Base-by-base conservation (phyloP, 1,140 invertebrate genomes). In the Ctenoplectra terminalis region DNA sequence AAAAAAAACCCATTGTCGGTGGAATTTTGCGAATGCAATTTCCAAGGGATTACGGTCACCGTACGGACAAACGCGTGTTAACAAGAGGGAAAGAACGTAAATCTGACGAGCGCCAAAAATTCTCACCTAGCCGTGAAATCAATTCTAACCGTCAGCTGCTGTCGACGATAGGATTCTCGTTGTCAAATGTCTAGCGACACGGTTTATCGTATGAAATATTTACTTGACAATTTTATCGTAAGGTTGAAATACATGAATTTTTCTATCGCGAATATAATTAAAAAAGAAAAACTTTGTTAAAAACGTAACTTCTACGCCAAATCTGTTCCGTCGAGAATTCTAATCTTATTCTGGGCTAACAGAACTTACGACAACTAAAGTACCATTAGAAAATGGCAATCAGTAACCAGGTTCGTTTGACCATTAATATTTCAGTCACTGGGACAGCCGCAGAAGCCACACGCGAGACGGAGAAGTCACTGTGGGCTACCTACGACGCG, bases 351-450 rank as follows among this genome's bases (percentile, higher is more conserved):
- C n/a, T n/a, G n/a, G n/a, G n/a, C n/a, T n/a, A n/a, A n/a, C n/a
- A n/a, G n/a, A n/a, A n/a, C n/a, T n/a, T n/a, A n/a, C n/a, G n/a
- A n/a, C n/a, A n/a, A n/a, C n/a, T n/a, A n/a, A n/a, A n/a, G n/a
- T 46, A 20, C 1, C 15, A 29, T 31, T 52, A 6, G 9, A 23
- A n/a, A 70, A 50, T 8, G 9, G n/a, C n/a, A 48, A 23, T 3
- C 20, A 23, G 20, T 64, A 64, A 78, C 50, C 2, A 29, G n/a
- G 11, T 17, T 34, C 34, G 4, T 17, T 52, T 56, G 29, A 15
- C 5, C 9, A 67, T 81, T 88, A 75, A 37, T 89, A 81, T 92
- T 92, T 34, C 80, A 93, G 92, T 91, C 82, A 84, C 87, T 86
- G 87, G 89, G 82, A 79, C 88, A 61, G 87, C 87, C 43, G 84